Percentiles rank a stretch among this genome's conserved stretches.
Conservation (phyloP, 2,797 vertebrate species). For the Parauchenoglanis ngamensis region DNA sequence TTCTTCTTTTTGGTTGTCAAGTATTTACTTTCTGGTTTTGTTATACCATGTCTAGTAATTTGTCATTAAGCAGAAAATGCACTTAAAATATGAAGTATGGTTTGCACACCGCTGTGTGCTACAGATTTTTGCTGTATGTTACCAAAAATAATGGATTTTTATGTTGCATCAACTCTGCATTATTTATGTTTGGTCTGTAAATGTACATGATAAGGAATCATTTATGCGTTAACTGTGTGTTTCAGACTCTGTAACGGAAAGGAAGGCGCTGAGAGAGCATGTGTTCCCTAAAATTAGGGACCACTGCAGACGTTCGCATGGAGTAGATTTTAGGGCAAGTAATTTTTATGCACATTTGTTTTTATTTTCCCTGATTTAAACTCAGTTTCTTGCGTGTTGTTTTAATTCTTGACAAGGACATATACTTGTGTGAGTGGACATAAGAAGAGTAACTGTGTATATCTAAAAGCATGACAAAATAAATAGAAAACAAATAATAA, state of each 20-base stretch:
- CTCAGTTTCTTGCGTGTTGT: not conserved
- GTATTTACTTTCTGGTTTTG: not conserved
- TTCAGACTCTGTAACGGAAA: constrained; percentile 73
- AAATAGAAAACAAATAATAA: no score
- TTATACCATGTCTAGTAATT: not conserved
- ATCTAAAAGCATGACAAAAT: not conserved
- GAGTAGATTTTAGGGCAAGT: constrained; percentile 71
- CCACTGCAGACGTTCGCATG: constrained; percentile 69
- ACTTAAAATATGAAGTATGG: not conserved
- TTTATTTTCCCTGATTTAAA: not conserved
- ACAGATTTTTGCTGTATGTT: no score
- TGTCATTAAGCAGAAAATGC: not conserved
- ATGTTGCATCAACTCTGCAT: not conserved
- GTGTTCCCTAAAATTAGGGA: constrained; percentile 75
- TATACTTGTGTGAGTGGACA: not conserved
- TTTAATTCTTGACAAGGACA: not conserved
- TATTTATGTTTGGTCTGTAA: not conserved
- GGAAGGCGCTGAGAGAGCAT: constrained; percentile 70
- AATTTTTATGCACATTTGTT: not conserved
- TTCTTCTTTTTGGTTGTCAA: not conserved
- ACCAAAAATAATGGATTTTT: not conserved
- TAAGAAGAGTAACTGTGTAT: not conserved
- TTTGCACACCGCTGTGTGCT: not conserved
- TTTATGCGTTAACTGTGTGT: constrained; percentile 23
- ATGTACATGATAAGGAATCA: not conserved